phyloP scores from a whole-genome alignment of 2,113 vertebrate genomes.

The Nasalis larvatus region DNA sequence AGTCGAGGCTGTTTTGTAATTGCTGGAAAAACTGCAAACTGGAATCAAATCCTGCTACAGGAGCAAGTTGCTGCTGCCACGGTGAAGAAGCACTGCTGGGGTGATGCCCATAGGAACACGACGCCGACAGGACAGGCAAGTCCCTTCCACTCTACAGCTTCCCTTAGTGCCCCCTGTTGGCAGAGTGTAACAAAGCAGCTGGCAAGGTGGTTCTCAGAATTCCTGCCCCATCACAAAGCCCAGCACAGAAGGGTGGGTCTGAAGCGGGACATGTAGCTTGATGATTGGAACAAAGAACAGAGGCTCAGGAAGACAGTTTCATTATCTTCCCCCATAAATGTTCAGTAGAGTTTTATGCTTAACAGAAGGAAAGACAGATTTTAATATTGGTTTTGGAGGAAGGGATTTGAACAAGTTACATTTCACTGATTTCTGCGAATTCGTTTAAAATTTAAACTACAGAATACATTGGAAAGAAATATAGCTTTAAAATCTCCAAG shows the following conservation, averaged over 20 bases:
- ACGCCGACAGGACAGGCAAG: fast-evolving
- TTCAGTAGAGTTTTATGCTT: slow-evolving; percentile 3
- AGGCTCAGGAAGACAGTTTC: neutral
- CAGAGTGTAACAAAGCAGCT: neutral
- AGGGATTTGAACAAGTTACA: neutral
- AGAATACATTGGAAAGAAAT: slow-evolving; percentile 22
- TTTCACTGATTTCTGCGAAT: slow-evolving; percentile 40
- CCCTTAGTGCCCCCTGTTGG: neutral
- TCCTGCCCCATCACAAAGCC: fast-evolving
- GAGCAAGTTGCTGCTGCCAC: neutral
- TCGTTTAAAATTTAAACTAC: slow-evolving; percentile 4
- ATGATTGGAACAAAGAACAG: neutral
- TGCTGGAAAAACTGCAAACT: neutral
- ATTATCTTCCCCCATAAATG: neutral
- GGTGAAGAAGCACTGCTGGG: neutral
- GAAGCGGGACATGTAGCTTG: fast-evolving
- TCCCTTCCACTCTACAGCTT: neutral
- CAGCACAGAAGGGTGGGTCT: neutral
- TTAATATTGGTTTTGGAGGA: slow-evolving; percentile 26
- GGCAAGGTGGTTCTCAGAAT: neutral
- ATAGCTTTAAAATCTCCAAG: slow-evolving; percentile 30
- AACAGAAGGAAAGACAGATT: neutral
- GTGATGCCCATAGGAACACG: fast-evolving
- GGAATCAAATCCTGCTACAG: neutral
- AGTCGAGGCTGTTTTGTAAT: neutral